Evolutionary conservation across 1,140 invertebrate genomes (phyloP), one percentile per base, ranked within the genome.

Genomic region (Zeugodacus cucurbitae): DNA sequence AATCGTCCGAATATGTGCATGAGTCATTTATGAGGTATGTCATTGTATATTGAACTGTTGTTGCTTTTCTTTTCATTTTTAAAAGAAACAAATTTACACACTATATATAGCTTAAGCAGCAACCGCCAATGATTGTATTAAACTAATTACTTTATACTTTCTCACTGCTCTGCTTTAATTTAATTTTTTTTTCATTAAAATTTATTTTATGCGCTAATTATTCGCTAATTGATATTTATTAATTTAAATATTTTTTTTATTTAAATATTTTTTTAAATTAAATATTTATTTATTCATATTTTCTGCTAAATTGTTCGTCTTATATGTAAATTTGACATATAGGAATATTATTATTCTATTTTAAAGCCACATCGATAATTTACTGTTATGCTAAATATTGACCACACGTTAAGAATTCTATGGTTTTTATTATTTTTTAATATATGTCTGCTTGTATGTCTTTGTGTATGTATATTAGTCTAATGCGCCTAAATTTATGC

Each of bases 291-390:
- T 17, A 14, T 1, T 29, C 58, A 37, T 74, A 7, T 86, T 86
- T 86, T 86, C 82, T 54, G 48, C 11, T 54, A 3, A 1, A 3
- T 86, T 57, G n/a, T 54, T 34, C 67, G 17, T 20, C 32, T 70
- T 70, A 74, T 32, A 37, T 20, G 29, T 57, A 86, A 86, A 32
- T 37, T 86, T 86, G 82, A 86, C 82, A 86, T 86, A 32, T 86
- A 86, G 82, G 44, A 57, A 86, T 54, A 34, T 58, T 58, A 59
- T 59, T 59, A 87, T 87, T 59, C 44, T 91, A 89, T 89, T 89
- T 92, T 92, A 92, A 92, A 92, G 91, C 91, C 91, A 92, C 91
- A 92, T 92, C 90, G 90, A 92, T 91, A 89, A 92, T 91, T 89
- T 90, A 90, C 20, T 44, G 34, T 22, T 82, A 48, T 26, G 34